A percentile compares a stretch with the other conserved stretches of the same genome.
Conservation (phyloP, 2,113 vertebrate genomes). For the Rattus norvegicus region DNA sequence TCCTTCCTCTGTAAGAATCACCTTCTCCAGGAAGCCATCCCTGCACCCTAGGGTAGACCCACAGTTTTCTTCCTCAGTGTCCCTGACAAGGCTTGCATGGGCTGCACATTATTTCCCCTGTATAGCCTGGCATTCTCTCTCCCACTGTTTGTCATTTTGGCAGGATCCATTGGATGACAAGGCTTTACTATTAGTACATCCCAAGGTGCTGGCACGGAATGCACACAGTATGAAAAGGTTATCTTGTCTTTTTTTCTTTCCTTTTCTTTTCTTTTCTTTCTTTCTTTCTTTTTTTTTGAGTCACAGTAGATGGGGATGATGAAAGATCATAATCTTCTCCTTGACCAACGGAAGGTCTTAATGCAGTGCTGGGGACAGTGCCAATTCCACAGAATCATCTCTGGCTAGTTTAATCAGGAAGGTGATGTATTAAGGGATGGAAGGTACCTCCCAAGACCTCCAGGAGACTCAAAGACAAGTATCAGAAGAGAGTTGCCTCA, state of each 20-base stretch:
- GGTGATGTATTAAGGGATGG: background rate
- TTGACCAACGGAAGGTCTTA: background rate
- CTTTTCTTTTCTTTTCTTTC: background rate
- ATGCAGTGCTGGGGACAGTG: background rate
- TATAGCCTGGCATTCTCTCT: background rate
- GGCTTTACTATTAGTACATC: background rate
- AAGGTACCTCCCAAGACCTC: background rate
- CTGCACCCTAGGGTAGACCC: background rate
- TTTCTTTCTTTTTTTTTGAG: background rate
- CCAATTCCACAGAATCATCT: background rate
- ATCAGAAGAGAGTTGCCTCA: background rate
- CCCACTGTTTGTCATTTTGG: background rate
- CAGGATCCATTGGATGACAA: background rate
- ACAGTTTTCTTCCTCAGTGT: background rate
- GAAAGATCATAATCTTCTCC: background rate
- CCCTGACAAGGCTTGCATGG: background rate
- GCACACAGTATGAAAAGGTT: background rate
- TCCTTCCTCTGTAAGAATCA: background rate
- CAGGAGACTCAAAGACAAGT: constrained; percentile 21
- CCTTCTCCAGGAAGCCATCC: background rate
- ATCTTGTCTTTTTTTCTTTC: background rate
- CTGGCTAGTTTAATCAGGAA: background rate
- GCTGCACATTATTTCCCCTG: too few species aligned
- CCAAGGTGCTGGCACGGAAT: background rate
- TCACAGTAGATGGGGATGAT: background rate